Evolutionary conservation across 2,113 vertebrate genomes (phyloP).

Genomic region (Fulica atra): DNA sequence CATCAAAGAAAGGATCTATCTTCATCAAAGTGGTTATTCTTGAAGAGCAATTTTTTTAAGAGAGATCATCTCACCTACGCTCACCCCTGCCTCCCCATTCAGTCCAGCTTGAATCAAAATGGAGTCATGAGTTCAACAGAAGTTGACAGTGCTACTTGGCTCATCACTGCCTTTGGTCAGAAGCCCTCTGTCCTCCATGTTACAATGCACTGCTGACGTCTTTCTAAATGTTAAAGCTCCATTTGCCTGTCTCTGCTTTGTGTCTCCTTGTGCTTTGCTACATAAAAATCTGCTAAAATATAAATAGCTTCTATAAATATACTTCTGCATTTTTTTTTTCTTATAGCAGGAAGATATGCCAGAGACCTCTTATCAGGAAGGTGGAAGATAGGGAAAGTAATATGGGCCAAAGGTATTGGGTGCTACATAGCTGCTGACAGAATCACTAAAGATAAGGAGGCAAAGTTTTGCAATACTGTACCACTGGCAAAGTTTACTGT

Average conservation of each 20-base stretch:
- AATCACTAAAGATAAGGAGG: background rate
- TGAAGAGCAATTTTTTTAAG: background rate
- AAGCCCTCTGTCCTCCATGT: background rate
- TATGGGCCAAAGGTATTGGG: background rate
- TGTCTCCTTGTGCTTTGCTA: background rate
- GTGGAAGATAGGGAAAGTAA: background rate
- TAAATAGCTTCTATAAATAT: background rate
- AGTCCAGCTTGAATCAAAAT: background rate
- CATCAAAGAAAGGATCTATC: background rate
- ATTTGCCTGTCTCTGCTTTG: background rate
- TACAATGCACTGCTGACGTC: background rate
- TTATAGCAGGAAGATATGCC: background rate
- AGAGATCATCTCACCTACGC: rapidly evolving
- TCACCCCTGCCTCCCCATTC: background rate
- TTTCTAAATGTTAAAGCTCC: background rate
- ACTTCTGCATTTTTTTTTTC: background rate
- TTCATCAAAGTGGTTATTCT: background rate
- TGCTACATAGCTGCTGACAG: background rate
- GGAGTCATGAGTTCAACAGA: background rate
- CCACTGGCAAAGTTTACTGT: background rate
- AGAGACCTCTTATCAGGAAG: background rate
- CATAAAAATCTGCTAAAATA: background rate
- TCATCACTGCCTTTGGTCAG: background rate
- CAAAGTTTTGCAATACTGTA: background rate
- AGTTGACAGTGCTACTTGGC: background rate